Evolutionary conservation across 2,797 vertebrate species (phyloP).

Genomic region (Tokudaia tokunoshimensis): DNA sequence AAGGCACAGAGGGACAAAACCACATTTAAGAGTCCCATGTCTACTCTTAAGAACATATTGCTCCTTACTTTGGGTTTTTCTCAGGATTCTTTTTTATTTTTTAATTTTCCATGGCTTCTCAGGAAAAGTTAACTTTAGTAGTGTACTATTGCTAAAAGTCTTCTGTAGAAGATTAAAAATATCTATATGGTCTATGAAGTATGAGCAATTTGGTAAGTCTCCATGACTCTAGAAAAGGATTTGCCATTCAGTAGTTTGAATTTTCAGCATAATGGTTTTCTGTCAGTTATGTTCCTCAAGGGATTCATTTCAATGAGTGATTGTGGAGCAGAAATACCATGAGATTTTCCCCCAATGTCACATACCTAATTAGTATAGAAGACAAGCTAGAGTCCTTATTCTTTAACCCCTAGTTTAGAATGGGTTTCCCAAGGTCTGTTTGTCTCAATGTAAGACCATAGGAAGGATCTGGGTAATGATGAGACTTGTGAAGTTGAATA

Average conservation of each 20-base stretch:
- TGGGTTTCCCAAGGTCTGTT: conserved; percentile 34
- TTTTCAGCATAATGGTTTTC: conserved; percentile 4
- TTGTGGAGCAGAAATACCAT: not conserved
- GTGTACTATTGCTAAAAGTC: conserved; percentile 28
- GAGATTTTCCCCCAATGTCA: not conserved
- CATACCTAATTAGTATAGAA: not conserved
- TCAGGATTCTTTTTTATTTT: not conserved
- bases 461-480: not conserved
- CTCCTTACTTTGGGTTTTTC: conserved; percentile 3
- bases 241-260: conserved; percentile 4
- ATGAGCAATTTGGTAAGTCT: not conserved
- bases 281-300: conserved; percentile 32
- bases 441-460: not conserved
- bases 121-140: not conserved
- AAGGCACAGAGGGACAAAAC: not conserved
- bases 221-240: not conserved
- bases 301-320: conserved; percentile 1
- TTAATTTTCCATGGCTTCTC: conserved; percentile 25
- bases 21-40: not conserved
- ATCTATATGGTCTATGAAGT: not conserved
- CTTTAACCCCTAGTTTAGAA: conserved; percentile 2
- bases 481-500: not conserved
- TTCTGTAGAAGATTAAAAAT: not conserved
- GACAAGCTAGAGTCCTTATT: not conserved
- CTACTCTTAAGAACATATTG: conserved; percentile 11